These are phyloP conservation scores for Papilio gigon DNA, from an alignment of 2,888 invertebrate genomes.

Conservation along the genomic window DNA sequence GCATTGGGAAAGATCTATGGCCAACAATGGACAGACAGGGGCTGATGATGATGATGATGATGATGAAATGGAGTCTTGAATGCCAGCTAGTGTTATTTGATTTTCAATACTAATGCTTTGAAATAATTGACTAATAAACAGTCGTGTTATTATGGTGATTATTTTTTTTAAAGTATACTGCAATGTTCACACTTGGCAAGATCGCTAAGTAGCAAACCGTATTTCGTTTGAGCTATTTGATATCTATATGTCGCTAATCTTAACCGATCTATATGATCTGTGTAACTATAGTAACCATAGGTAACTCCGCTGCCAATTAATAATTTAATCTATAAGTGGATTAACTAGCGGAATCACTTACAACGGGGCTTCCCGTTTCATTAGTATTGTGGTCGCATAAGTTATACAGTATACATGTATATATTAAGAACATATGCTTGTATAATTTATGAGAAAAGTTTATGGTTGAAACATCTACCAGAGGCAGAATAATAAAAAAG, in stretches of 20 bases:
- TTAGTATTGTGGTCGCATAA: conserved; percentile 29
- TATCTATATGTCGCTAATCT: not conserved
- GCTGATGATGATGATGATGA: too few relatives aligned
- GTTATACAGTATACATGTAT: not conserved
- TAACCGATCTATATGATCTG: not conserved
- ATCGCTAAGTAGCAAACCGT: not conserved
- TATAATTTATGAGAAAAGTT: not conserved
- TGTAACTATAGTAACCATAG: not conserved
- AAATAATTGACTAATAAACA: too few relatives aligned
- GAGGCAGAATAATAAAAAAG: too few relatives aligned
- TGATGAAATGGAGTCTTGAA: too few relatives aligned
- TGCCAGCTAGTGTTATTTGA: too few relatives aligned
- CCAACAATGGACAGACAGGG: too few relatives aligned
- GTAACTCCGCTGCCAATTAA: not conserved
- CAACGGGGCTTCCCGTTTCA: conserved; percentile 20
- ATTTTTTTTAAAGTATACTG: too few relatives aligned
- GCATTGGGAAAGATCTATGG: too few relatives aligned
- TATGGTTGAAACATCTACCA: too few relatives aligned
- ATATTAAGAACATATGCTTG: not conserved
- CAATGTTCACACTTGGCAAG: too few relatives aligned
- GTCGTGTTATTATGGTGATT: too few relatives aligned
- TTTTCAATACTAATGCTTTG: too few relatives aligned
- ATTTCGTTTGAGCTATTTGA: not conserved
- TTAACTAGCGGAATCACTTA: conserved; percentile 24
- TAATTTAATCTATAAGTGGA: conserved; percentile 27